Conservation (phyloP, 2,888 invertebrate genomes). For the Terebella lapidaria region DNA sequence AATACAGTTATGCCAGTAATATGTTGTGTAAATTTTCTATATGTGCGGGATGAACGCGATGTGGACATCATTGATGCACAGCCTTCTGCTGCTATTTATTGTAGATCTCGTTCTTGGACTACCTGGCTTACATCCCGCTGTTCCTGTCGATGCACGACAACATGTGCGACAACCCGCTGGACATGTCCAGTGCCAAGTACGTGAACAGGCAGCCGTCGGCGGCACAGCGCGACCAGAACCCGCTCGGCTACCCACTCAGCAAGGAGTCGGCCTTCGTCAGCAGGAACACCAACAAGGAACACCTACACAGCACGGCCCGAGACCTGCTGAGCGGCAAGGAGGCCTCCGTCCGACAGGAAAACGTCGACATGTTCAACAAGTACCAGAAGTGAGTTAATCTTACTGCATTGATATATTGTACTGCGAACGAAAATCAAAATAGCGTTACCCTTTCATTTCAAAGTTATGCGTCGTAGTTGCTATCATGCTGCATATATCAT, state of each 20-base stretch:
- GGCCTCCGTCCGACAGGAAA: slow-evolving; percentile 26
- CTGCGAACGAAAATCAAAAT: neutral
- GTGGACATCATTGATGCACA: no score
- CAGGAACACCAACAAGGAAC: neutral
- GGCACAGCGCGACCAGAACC: slow-evolving; percentile 49
- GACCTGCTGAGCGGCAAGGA: slow-evolving; percentile 38
- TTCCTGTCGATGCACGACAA: slow-evolving; percentile 53
- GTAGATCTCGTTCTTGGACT: slow-evolving; percentile 51
- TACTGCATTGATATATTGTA: neutral
- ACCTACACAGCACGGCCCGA: slow-evolving; percentile 32
- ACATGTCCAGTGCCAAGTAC: slow-evolving; percentile 47
- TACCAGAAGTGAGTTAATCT: slow-evolving; percentile 22
- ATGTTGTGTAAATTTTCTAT: no score
- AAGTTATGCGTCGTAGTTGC: no score
- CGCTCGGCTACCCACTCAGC: slow-evolving; percentile 41
- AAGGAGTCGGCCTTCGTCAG: slow-evolving; percentile 18
- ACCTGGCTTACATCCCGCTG: slow-evolving; percentile 50
- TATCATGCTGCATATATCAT: no score
- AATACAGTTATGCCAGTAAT: no score
- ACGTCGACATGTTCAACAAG: slow-evolving; percentile 34
- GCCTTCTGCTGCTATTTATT: slow-evolving; percentile 6
- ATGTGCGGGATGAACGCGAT: no score
- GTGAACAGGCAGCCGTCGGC: slow-evolving; percentile 22
- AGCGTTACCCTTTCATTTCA: no score
- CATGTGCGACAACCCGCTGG: slow-evolving; percentile 48